Evolutionary conservation across 1,140 invertebrate species (phyloP).

Genomic region (Lethocerus indicus): DNA sequence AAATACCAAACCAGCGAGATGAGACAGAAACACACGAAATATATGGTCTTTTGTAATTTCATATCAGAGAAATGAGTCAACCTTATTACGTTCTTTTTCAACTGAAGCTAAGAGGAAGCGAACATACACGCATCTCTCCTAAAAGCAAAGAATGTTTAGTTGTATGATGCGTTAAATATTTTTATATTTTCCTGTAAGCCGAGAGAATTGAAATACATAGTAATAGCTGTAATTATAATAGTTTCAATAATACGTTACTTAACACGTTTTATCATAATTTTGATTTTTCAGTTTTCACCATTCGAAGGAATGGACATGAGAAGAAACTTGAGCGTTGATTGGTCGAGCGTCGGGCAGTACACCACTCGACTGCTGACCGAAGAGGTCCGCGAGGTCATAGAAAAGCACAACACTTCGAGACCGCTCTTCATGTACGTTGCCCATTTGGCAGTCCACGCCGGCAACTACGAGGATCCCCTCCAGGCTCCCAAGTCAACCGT

Average conservation of each 20-base stretch:
- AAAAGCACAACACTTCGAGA: constrained; percentile 25
- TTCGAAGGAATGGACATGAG: constrained; percentile 25
- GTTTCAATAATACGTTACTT: too few species aligned
- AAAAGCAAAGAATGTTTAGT: too few species aligned
- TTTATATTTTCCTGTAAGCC: too few species aligned
- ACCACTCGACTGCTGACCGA: constrained; percentile 38
- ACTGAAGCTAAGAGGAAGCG: too few species aligned
- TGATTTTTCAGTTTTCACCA: constrained; percentile 9
- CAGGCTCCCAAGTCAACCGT: constrained; percentile 38
- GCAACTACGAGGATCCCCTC: constrained; percentile 22
- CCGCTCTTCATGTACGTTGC: constrained; percentile 42
- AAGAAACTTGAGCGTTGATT: constrained; percentile 22
- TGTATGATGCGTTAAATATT: too few species aligned
- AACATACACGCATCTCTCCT: too few species aligned
- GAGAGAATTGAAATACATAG: too few species aligned
- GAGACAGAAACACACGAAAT: too few species aligned
- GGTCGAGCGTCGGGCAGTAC: constrained; percentile 30
- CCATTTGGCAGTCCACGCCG: constrained; percentile 36
- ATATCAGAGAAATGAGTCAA: too few species aligned
- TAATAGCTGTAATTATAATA: neutral
- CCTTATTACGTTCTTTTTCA: too few species aligned
- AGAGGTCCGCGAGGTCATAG: constrained; percentile 34
- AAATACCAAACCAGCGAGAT: too few species aligned
- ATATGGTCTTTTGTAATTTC: too few species aligned
- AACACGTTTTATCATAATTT: neutral